phyloP scores from a whole-genome alignment of 2,888 invertebrate genomes.

The Drosophila greeni region DNA sequence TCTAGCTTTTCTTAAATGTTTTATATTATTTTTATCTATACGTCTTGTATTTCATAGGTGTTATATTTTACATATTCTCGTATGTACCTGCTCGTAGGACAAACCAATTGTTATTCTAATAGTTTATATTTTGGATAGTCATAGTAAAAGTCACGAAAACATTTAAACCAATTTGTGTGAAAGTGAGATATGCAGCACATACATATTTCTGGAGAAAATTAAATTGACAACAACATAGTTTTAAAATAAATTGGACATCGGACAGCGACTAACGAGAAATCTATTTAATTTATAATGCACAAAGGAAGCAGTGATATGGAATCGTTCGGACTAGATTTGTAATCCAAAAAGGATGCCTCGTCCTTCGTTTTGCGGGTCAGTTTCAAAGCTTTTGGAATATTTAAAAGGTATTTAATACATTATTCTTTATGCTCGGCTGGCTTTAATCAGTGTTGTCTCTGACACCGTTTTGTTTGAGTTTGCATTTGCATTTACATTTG shows the following conservation, averaged over 20 bases:
- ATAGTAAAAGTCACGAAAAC: not conserved
- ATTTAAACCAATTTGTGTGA: not conserved
- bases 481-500: slow-evolving; percentile 45
- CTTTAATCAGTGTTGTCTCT: slow-evolving; percentile 55
- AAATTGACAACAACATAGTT: not conserved
- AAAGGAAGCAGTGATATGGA: slow-evolving; percentile 17
- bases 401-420: slow-evolving; percentile 31
- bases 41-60: not conserved
- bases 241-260: not conserved
- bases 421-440: slow-evolving; percentile 33
- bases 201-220: not conserved
- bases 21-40: not conserved
- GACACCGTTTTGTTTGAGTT: slow-evolving; percentile 51
- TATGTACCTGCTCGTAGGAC: not conserved
- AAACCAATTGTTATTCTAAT: not conserved
- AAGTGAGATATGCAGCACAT: not conserved
- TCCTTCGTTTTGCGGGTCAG: slow-evolving; percentile 2
- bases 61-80: not conserved
- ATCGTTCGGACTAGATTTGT: slow-evolving; percentile 1
- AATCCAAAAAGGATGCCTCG: not conserved
- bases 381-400: slow-evolving; percentile 17
- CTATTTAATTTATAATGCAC: slow-evolving; percentile 13
- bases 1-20: not conserved
- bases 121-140: not conserved
- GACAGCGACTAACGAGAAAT: slow-evolving; percentile 5